Percentiles rank a stretch among this genome's conserved stretches.
These are phyloP conservation scores for Pimephales promelas DNA, from an alignment of 2,113 vertebrate species.

Conservation along the genomic window DNA sequence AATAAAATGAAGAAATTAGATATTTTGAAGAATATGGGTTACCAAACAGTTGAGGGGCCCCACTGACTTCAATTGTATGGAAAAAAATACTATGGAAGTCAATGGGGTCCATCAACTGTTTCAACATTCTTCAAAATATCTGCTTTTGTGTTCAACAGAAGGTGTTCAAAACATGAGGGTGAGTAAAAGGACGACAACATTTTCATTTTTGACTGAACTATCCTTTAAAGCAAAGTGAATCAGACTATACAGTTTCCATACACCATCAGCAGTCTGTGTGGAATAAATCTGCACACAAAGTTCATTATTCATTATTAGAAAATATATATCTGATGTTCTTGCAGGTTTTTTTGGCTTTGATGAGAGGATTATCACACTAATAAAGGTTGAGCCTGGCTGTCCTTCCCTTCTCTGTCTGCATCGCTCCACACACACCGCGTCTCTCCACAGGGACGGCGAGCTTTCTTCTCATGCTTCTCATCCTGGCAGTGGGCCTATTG, in stretches of 20 bases:
- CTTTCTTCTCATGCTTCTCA: slow-evolving; percentile 20
- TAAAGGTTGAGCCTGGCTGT: slow-evolving; percentile 44
- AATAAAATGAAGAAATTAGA: too few species aligned
- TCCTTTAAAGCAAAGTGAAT: background rate
- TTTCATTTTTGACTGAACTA: background rate
- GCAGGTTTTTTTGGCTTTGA: slow-evolving; percentile 15
- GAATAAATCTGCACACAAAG: background rate
- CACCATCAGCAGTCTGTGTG: background rate
- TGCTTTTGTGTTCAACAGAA: background rate
- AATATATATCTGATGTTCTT: slow-evolving; percentile 3
- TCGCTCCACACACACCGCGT: slow-evolving; percentile 22
- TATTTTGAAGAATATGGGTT: too few species aligned
- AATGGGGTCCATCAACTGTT: background rate
- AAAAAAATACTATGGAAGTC: background rate
- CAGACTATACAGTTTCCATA: background rate
- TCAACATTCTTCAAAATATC: background rate
- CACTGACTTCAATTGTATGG: too few species aligned
- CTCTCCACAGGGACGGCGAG: slow-evolving; percentile 2
- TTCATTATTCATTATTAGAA: background rate
- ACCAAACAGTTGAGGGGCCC: too few species aligned
- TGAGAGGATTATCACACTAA: slow-evolving; percentile 42
- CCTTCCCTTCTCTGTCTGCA: slow-evolving; percentile 27
- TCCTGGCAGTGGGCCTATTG: background rate
- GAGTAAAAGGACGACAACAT: too few species aligned
- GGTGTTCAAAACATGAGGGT: background rate